Conservation (phyloP, 1,140 invertebrate genomes). For the Steinernema feltiae region DNA sequence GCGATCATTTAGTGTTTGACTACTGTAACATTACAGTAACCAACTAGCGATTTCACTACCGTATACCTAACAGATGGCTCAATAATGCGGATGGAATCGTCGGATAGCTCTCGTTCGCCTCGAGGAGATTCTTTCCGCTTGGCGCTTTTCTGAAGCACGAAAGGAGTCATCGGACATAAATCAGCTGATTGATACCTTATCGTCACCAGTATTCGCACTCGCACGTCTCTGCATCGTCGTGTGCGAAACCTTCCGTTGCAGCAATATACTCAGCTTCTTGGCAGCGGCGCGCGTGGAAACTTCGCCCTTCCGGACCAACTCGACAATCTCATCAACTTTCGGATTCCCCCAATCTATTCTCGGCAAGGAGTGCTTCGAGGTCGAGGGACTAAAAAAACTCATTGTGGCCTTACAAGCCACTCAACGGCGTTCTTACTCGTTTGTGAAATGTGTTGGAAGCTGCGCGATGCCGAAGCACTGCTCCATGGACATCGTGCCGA, state of each 20-base stretch:
- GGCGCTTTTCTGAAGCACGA: not conserved
- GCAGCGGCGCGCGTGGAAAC: not conserved
- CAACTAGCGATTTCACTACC: too few relatives aligned
- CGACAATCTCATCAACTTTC: not conserved
- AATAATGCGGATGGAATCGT: not conserved
- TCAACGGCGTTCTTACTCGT: not conserved
- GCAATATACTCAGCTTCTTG: not conserved
- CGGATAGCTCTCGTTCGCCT: not conserved
- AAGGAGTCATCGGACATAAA: not conserved
- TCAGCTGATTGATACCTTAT: not conserved
- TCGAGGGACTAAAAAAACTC: not conserved
- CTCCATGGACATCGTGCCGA: not conserved
- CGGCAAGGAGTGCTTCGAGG: not conserved
- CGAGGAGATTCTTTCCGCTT: not conserved
- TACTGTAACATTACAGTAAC: too few relatives aligned
- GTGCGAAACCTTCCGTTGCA: not conserved
- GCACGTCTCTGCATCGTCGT: conserved; percentile 1
- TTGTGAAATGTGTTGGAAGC: not conserved
- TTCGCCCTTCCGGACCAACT: not conserved
- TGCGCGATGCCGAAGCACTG: not conserved
- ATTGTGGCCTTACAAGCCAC: not conserved
- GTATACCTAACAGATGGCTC: too few relatives aligned
- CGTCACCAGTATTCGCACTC: not conserved
- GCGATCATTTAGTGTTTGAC: not conserved
- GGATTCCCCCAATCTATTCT: not conserved